Percentiles rank a stretch among this genome's conserved stretches.
These are phyloP conservation scores for Cephus rjabovi DNA, from an alignment of 2,888 invertebrate genomes.

Conservation along the genomic window DNA sequence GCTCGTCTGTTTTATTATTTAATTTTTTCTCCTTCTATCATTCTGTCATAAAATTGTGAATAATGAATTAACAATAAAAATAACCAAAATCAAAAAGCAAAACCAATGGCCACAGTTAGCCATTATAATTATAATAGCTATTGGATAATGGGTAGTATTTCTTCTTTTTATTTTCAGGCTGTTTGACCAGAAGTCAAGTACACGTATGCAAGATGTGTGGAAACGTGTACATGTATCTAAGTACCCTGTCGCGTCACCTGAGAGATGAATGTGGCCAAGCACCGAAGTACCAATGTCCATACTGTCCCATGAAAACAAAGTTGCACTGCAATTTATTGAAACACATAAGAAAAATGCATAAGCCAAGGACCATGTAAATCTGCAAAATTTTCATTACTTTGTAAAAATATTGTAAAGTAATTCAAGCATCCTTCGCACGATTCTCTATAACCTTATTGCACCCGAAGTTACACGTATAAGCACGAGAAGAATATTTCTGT, in stretches of 20 bases:
- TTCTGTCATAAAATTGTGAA: background rate
- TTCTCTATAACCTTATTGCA: background rate
- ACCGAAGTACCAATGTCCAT: constrained; percentile 59
- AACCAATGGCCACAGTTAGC: background rate
- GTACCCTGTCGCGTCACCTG: constrained; percentile 54
- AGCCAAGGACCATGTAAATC: background rate
- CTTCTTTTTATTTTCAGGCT: constrained; percentile 50
- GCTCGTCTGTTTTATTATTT: background rate
- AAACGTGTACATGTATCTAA: constrained; percentile 55
- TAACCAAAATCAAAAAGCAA: background rate
- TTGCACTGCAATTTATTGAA: constrained; percentile 59
- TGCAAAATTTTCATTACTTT: background rate
- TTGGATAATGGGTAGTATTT: constrained; percentile 8
- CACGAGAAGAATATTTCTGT: background rate
- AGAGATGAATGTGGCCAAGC: constrained; percentile 59
- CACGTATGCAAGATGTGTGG: constrained; percentile 52
- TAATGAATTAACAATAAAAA: constrained; percentile 2
- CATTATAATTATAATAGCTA: background rate
- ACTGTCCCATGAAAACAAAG: constrained; percentile 58
- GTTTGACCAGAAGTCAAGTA: constrained; percentile 28
- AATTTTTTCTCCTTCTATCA: background rate
- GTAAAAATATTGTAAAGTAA: background rate
- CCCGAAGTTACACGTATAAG: background rate
- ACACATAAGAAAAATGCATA: constrained; percentile 53
- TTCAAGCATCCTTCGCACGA: background rate